Evolutionary conservation across 2,113 vertebrate species (phyloP), one percentile per base, ranked within the genome.

Genomic region (Salvelinus fontinalis): DNA sequence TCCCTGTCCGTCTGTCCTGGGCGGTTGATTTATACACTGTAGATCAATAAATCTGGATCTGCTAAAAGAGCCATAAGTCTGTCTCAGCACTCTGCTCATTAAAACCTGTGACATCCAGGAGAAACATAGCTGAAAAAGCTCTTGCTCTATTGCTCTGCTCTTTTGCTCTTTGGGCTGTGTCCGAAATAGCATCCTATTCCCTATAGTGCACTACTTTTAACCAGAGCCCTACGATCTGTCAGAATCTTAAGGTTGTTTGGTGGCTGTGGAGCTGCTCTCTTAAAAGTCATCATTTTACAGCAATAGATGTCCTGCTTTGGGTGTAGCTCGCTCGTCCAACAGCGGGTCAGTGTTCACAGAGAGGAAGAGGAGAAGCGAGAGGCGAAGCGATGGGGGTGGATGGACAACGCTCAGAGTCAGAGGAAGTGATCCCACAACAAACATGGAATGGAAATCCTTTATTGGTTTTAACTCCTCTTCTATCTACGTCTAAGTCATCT

Each of bases 41-140:
- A 29, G 75, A 85, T 89, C 87, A 67, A 87, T 90, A 85, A 87
- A 86, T 87, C 83, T 78, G 24, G 75, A 85, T 89, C 81, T 79
- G 80, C 39, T 44, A 44, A 9, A 44, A 44, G 9, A 44, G 76
- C 16, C 73, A 86, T 88, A 75, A 87, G 82, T 88, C 81, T 79
- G 72, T 74, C 72, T 82, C 78, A 80, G 82, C 39, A 81, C 62
- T 83, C 67, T 54, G 73, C 79, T 87, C 81, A 81, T 88, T 90
- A 87, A 86, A 86, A 60, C 18, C 2, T 44, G 39, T 44, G 73
- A 66, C 3, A 12, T 78, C 84, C 66, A 67, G 64, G 74, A 86
- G 85, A 89, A 87, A 44, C 11, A 44, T 44, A 12, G 39, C 39
- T 44, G 39, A 11, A 44, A 44, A 44, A 44, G 39, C 39, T 44